These are phyloP conservation scores for Spermophilus dauricus DNA, from an alignment of 2,113 vertebrate genomes.

Conservation along the genomic window DNA sequence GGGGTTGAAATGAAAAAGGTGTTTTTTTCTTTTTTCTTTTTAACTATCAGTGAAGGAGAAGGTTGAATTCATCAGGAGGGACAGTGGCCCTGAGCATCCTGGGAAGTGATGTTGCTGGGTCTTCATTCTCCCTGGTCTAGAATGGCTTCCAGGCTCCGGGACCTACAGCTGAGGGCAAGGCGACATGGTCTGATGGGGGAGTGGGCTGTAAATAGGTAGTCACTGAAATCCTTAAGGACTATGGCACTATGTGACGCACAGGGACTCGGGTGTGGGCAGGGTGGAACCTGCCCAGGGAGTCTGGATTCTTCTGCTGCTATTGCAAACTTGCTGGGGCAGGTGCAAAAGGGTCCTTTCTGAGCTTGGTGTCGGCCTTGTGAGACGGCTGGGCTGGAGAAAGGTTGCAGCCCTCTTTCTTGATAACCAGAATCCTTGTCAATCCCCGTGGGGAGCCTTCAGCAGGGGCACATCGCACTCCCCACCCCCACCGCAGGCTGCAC, in stretches of 20 bases:
- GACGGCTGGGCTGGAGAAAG: background rate
- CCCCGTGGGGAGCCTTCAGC: slow-evolving; percentile 66
- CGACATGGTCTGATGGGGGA: too few species aligned
- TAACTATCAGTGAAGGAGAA: background rate
- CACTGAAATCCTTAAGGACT: background rate
- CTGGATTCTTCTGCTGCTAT: background rate
- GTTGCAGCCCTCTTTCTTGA: slow-evolving; percentile 20
- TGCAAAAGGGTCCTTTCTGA: background rate
- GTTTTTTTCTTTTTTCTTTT: background rate
- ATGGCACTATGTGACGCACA: rapidly evolving
- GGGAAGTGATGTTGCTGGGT: background rate
- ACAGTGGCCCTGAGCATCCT: background rate
- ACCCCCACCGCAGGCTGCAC: background rate
- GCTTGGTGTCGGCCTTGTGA: background rate
- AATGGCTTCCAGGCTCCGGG: background rate
- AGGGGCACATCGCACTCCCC: slow-evolving; percentile 61
- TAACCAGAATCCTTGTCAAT: slow-evolving; percentile 70
- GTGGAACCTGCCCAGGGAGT: too few species aligned
- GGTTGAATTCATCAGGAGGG: background rate
- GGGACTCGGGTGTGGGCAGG: background rate
- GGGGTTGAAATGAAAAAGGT: background rate
- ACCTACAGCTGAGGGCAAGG: background rate
- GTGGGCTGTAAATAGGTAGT: background rate
- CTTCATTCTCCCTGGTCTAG: rapidly evolving
- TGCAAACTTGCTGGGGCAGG: background rate